Evolutionary conservation across 2,113 vertebrate species (phyloP).

Genomic region (Proteles cristata): DNA sequence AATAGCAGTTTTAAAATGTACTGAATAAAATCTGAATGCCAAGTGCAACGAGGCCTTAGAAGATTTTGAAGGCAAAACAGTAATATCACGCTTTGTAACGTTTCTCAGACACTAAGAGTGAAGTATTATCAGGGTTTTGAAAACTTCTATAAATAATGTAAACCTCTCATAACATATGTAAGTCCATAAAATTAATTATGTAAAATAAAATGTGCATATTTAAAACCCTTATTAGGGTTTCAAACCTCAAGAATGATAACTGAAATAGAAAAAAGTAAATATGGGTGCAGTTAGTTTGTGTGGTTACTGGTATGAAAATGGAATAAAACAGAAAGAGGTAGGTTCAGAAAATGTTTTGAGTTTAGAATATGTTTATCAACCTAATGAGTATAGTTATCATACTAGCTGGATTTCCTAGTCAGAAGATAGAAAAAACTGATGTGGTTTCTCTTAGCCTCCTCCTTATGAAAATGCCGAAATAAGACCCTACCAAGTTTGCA

Average conservation of each 20-base stretch:
- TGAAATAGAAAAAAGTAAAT: background rate
- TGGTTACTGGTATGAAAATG: background rate
- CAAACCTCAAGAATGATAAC: background rate
- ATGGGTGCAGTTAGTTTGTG: background rate
- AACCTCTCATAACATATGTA: background rate
- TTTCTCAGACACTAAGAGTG: background rate
- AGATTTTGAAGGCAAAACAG: constrained; percentile 14
- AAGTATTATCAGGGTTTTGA: background rate
- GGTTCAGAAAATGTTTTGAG: constrained; percentile 22
- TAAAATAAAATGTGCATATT: background rate
- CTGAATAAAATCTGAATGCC: constrained; percentile 33
- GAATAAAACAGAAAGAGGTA: background rate
- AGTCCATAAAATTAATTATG: background rate
- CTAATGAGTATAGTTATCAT: background rate
- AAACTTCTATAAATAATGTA: background rate
- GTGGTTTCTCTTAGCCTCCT: background rate
- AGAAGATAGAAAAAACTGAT: background rate
- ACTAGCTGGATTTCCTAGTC: background rate
- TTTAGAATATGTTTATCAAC: background rate
- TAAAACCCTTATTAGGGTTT: background rate
- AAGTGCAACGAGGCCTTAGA: background rate
- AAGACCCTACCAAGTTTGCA: background rate
- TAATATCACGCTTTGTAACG: background rate
- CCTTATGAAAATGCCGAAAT: background rate
- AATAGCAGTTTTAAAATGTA: constrained; percentile 42